Conservation (phyloP, 2,113 vertebrate genomes). For the Montifringilla adamsi region DNA sequence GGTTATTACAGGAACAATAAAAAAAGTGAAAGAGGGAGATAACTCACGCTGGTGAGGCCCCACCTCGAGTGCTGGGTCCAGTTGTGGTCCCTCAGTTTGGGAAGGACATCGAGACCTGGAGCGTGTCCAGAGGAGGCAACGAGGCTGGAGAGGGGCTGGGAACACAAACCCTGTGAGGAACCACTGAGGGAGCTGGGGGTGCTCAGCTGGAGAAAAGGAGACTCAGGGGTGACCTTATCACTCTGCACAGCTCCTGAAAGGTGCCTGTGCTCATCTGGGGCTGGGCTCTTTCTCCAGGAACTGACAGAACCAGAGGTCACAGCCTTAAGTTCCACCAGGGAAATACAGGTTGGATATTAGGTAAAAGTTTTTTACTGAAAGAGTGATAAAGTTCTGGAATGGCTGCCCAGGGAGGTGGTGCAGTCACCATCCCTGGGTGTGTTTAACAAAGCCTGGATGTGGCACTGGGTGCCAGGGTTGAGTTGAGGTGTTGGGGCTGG, state of each 20-base stretch:
- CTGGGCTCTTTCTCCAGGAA: background rate
- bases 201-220: background rate
- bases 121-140: background rate
- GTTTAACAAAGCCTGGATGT: too few relatives aligned
- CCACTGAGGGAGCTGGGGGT: background rate
- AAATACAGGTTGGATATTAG: background rate
- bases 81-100: background rate
- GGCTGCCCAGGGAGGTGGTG: background rate
- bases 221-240: background rate
- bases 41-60: too few relatives aligned
- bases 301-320: background rate
- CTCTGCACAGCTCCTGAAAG: background rate
- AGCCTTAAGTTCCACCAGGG: rapidly evolving
- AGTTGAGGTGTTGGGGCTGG: too few relatives aligned
- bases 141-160: background rate
- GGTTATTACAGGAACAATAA: background rate
- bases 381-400: background rate
- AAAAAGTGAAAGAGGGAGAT: background rate
- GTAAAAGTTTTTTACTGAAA: background rate
- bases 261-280: background rate
- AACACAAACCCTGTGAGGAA: background rate
- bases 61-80: background rate
- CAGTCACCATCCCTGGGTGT: background rate
- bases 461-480: too few relatives aligned
- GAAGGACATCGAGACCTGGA: rapidly evolving